Evolutionary conservation across 2,113 vertebrate species (phyloP).

Genomic region (Saccopteryx leptura): DNA sequence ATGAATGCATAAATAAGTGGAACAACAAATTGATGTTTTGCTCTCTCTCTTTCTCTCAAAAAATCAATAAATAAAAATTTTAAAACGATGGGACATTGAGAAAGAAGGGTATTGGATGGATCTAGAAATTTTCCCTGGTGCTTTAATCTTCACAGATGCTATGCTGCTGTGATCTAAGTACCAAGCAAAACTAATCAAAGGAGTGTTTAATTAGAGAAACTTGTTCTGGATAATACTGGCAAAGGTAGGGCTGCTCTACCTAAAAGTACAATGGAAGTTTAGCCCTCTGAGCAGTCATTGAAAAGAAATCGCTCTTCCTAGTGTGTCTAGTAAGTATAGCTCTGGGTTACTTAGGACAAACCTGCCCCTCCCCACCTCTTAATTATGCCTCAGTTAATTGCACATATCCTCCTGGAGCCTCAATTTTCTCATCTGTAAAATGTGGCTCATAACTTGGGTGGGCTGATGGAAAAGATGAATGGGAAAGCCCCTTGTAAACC

Average conservation of each 20-base stretch:
- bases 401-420: slow-evolving; percentile 27
- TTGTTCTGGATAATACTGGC: background rate
- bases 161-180: background rate
- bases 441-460: slow-evolving; percentile 23
- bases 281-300: background rate
- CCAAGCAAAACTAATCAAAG: background rate
- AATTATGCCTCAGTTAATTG: slow-evolving; percentile 57
- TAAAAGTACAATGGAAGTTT: background rate
- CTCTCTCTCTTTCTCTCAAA: too few relatives aligned
- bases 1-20: too few relatives aligned
- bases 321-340: slow-evolving; percentile 12
- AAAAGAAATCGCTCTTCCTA: background rate
- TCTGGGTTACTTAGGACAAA: slow-evolving; percentile 49
- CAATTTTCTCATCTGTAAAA: slow-evolving; percentile 69
- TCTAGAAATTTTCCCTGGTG: background rate
- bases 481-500: slow-evolving; percentile 44
- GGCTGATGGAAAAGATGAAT: slow-evolving; percentile 46
- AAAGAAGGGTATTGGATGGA: background rate
- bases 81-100: background rate
- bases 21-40: too few relatives aligned
- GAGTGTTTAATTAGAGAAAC: background rate
- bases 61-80: too few relatives aligned
- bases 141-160: background rate
- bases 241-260: background rate
- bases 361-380: background rate